These are phyloP conservation scores for Oryzias javanicus DNA, from an alignment of 2,113 vertebrate genomes.

Conservation along the genomic window DNA sequence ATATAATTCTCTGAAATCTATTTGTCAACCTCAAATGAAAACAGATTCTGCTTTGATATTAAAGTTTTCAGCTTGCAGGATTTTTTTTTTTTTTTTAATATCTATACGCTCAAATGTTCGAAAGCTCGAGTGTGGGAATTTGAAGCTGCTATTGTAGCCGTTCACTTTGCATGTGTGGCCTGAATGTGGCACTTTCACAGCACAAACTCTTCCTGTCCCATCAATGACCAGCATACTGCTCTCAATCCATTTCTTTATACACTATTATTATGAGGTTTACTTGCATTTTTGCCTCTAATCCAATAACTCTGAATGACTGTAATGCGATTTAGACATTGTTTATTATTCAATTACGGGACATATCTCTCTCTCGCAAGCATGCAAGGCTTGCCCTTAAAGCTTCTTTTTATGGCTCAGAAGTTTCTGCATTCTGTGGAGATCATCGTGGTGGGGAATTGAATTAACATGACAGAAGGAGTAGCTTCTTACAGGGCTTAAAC, in stretches of 20 bases:
- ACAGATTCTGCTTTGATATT: conserved; percentile 11
- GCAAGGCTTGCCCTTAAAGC: conserved; percentile 57
- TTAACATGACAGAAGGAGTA: conserved; percentile 69
- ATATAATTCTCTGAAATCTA: background rate
- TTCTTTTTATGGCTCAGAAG: conserved; percentile 65
- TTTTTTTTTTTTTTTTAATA: background rate
- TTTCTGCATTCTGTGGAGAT: conserved; percentile 60
- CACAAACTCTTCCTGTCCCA: conserved; percentile 57
- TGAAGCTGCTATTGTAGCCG: conserved; percentile 30
- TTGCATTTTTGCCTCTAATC: conserved; percentile 69
- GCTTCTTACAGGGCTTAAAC: conserved; percentile 68
- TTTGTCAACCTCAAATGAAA: background rate
- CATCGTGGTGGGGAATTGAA: conserved; percentile 68
- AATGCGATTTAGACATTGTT: conserved; percentile 76
- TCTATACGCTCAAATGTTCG: conserved; percentile 22
- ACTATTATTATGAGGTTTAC: conserved; percentile 72
- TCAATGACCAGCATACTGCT: conserved; percentile 67
- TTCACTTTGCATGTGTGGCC: conserved; percentile 1
- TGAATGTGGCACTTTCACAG: conserved; percentile 38
- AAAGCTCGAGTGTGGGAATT: conserved; percentile 29
- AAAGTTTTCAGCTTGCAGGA: background rate
- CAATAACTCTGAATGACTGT: conserved; percentile 67
- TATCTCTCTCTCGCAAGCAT: conserved; percentile 63
- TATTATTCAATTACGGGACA: conserved; percentile 72
- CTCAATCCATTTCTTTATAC: conserved; percentile 76